phyloP scores from a whole-genome alignment of 2,888 invertebrate genomes.

The Ischnus inquisitorius region DNA sequence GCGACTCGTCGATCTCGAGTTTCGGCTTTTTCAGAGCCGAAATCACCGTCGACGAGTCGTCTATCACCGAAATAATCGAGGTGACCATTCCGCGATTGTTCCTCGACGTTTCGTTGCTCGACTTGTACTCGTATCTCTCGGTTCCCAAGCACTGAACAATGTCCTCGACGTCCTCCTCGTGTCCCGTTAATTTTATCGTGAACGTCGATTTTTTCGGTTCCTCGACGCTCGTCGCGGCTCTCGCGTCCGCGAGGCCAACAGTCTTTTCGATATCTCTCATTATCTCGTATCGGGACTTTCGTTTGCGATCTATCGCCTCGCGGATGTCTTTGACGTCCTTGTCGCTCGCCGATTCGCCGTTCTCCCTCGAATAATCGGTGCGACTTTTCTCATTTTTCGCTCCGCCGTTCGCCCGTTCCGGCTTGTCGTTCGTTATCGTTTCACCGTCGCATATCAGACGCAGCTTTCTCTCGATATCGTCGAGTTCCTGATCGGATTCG shows the following conservation, averaged over 20 bases:
- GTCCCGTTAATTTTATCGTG: conserved; percentile 79
- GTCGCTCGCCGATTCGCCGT: conserved; percentile 14
- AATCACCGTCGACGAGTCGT: conserved; percentile 22
- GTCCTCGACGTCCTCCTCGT: conserved; percentile 78
- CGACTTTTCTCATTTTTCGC: not conserved
- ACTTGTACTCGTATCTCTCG: conserved; percentile 58
- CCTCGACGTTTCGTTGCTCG: conserved; percentile 28
- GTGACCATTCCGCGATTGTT: conserved; percentile 72
- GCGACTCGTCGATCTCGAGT: not conserved
- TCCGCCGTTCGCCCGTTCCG: not conserved
- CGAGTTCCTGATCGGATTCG: conserved; percentile 73
- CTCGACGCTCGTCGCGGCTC: not conserved
- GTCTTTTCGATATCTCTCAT: conserved; percentile 74
- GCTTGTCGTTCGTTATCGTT: conserved; percentile 36
- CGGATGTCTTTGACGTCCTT: conserved; percentile 62
- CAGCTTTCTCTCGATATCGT: conserved; percentile 77
- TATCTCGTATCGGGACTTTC: conserved; percentile 71
- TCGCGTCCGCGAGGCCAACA: conserved; percentile 46
- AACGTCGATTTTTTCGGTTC: conserved; percentile 68
- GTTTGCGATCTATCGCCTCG: conserved; percentile 71
- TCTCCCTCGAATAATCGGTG: conserved; percentile 1
- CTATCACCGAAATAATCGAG: conserved; percentile 75
- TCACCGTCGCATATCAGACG: conserved; percentile 62
- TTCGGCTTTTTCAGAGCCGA: conserved; percentile 10
- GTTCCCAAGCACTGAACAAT: conserved; percentile 78